Evolutionary conservation across 2,113 vertebrate genomes (phyloP), one percentile per base, ranked within the genome.

Genomic region (Lanius collurio): DNA sequence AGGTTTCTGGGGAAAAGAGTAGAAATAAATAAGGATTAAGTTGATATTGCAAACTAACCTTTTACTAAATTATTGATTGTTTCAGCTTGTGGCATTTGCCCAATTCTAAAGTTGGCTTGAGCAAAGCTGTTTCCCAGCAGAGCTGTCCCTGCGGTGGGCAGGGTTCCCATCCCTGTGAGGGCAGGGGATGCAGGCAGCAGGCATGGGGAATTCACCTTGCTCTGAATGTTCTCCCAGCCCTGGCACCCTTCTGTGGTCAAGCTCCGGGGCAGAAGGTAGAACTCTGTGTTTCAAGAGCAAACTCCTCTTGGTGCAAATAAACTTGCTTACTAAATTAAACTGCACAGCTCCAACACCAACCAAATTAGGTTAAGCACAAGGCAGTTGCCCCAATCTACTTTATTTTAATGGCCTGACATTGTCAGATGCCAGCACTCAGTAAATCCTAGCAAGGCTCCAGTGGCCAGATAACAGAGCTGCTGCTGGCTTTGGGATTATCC

Each of bases 141-240:
- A 60, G 55, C 37, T 0, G 0, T 82, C 26, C 7, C 70, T 4
- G 4, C 0, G 0, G 11, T 3, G 9, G 17, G 46, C 5, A 18
- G 49, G 65, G n/a, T 13, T 67, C 71, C 10, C 26, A 2, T 37
- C 46, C 59, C 44, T 5, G 11, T 0, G 0, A 4, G 33, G 41
- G 33, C 50, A 22, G 42, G 17, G 42, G 18, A 5, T 19, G 50
- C 76, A 73, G 77, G 19, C 33, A 10, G 50, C 76, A 73, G 77
- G 19, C 33, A 10, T 26, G 20, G 52, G 42, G 44, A 22, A 35
- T 92, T 74, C 9, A 16, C 33, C 31, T 70, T 49, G 33, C 19
- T 39, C 17, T 31, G 49, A 4, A 2, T 6, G 59, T 11, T 37
- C n/a, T 39, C 18, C 0, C 35, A 21, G 41, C 41, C 62, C 83